Conservation (phyloP, 2,113 vertebrate genomes). For the Thalassoma bifasciatum region DNA sequence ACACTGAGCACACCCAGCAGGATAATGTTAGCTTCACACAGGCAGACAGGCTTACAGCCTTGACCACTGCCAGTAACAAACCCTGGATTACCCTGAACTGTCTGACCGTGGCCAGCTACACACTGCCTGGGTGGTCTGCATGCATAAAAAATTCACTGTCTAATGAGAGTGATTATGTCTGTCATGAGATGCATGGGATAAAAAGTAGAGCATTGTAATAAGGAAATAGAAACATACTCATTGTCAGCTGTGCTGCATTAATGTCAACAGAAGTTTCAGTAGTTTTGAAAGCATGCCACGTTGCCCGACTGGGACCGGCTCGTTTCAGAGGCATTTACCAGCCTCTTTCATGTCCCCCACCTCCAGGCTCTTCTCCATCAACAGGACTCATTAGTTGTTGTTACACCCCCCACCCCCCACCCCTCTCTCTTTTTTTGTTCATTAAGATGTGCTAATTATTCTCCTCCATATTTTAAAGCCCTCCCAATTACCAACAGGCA, state of each 20-base stretch:
- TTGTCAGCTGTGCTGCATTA: slow-evolving; percentile 15
- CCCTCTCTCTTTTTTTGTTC: slow-evolving; percentile 71
- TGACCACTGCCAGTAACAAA: slow-evolving; percentile 74
- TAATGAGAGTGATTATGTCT: slow-evolving; percentile 9
- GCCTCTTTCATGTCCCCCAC: slow-evolving; percentile 77
- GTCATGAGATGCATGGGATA: neutral
- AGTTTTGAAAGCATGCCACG: slow-evolving; percentile 50
- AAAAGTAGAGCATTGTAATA: slow-evolving; percentile 14
- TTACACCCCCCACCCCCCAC: slow-evolving; percentile 55
- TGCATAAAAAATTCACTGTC: slow-evolving; percentile 30
- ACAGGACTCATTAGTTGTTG: slow-evolving; percentile 78
- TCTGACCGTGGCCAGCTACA: slow-evolving; percentile 59
- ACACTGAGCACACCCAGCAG: slow-evolving; percentile 64
- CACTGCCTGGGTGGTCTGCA: slow-evolving; percentile 80
- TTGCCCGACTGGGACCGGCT: slow-evolving; percentile 60
- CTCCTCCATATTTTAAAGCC: slow-evolving; percentile 78
- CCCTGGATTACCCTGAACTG: slow-evolving; percentile 46
- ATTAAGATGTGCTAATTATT: slow-evolving; percentile 86
- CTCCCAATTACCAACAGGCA: slow-evolving; percentile 73
- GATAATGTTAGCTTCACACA: slow-evolving; percentile 69
- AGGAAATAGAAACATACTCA: slow-evolving; percentile 6
- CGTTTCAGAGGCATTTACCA: slow-evolving; percentile 79
- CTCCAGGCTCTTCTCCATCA: slow-evolving; percentile 73
- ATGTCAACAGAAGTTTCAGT: slow-evolving; percentile 37
- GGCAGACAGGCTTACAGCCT: slow-evolving; percentile 70